Conservation (phyloP, 2,113 vertebrate genomes). For the Hymenochirus boettgeri region DNA sequence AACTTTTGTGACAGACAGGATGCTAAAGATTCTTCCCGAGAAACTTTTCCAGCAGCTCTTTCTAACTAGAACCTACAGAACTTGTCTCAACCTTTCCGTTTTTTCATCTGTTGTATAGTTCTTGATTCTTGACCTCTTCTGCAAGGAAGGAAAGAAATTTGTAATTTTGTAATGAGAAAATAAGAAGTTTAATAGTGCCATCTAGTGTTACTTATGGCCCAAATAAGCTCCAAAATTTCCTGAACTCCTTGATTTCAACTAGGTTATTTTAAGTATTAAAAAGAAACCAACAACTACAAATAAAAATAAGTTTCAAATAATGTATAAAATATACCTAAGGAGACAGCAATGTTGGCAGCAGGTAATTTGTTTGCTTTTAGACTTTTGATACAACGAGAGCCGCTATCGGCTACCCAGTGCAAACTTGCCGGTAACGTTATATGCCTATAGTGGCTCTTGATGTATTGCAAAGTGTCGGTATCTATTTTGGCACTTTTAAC, state of each 20-base stretch:
- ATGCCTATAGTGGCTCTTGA: too few relatives aligned
- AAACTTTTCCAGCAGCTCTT: conserved; percentile 21
- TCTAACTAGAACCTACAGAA: conserved; percentile 18
- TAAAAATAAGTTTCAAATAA: too few relatives aligned
- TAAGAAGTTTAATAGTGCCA: conserved; percentile 15
- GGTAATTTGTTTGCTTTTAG: too few relatives aligned
- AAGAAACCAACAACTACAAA: neutral
- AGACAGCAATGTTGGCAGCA: too few relatives aligned
- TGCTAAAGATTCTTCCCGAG: conserved; percentile 15
- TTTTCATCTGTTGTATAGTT: conserved; percentile 21
- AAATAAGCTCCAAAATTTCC: neutral
- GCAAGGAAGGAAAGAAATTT: conserved; percentile 8
- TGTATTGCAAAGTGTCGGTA: too few relatives aligned
- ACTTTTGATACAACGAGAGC: too few relatives aligned
- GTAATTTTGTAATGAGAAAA: neutral
- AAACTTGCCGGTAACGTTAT: too few relatives aligned
- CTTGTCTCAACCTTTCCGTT: conserved; percentile 25
- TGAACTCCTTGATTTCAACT: neutral
- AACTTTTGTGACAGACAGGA: conserved; percentile 1
- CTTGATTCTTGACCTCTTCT: conserved; percentile 2
- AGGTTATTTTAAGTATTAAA: neutral
- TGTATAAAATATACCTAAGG: too few relatives aligned
- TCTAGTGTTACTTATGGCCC: conserved; percentile 14
- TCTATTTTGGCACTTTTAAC: too few relatives aligned
- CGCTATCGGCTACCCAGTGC: too few relatives aligned